A percentile compares a stretch with the other conserved stretches of the same genome.
These are phyloP conservation scores for Epinotia nisella DNA, from an alignment of 2,888 invertebrate species.

Conservation along the genomic window DNA sequence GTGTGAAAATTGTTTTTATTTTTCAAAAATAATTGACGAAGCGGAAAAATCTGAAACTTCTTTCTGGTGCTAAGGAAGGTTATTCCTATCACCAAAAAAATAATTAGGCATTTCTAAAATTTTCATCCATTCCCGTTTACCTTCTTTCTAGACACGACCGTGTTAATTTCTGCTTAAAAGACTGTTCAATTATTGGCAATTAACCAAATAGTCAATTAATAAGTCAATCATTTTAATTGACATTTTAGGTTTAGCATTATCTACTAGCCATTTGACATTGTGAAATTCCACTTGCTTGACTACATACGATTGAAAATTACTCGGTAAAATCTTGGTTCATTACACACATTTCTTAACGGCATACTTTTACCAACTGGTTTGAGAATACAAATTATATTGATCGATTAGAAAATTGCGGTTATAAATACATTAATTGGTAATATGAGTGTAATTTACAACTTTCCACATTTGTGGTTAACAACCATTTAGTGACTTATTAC, in stretches of 20 bases:
- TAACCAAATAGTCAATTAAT: slow-evolving; percentile 26
- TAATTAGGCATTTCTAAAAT: too few species aligned
- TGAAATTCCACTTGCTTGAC: not conserved
- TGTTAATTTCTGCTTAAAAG: slow-evolving; percentile 8
- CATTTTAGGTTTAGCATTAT: slow-evolving; percentile 18
- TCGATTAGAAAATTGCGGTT: slow-evolving; percentile 26
- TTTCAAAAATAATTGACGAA: too few species aligned
- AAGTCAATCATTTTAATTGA: slow-evolving; percentile 22
- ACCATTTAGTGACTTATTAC: not conserved
- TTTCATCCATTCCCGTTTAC: too few species aligned
- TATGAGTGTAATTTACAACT: slow-evolving; percentile 32
- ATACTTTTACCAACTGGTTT: slow-evolving; percentile 28
- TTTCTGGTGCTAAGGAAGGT: too few species aligned
- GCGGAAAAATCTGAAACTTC: too few species aligned
- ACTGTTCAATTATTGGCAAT: slow-evolving; percentile 2
- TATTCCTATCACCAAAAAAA: too few species aligned
- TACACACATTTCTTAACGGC: slow-evolving; percentile 11
- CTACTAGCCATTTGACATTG: not conserved
- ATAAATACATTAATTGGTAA: slow-evolving; percentile 28
- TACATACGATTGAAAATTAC: not conserved
- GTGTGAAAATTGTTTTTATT: too few species aligned
- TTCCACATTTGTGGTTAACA: slow-evolving; percentile 20
- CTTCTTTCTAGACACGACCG: slow-evolving; percentile 33
- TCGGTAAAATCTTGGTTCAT: not conserved
- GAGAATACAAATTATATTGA: slow-evolving; percentile 25